Conservation (phyloP, 2,888 invertebrate genomes). For the Amphipoea lucens region DNA sequence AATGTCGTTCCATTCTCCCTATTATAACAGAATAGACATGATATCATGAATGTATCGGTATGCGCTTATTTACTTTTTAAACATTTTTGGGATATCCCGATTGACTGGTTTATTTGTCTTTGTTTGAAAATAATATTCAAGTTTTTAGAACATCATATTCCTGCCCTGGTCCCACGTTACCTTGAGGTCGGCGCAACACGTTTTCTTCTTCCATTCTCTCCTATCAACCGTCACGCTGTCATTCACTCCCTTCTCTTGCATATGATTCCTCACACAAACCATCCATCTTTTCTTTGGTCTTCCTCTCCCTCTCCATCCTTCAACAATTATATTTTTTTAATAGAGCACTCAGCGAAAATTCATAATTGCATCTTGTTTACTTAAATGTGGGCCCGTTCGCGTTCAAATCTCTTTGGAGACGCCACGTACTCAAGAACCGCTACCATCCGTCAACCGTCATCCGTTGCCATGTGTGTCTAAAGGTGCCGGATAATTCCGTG, state of each 20-base stretch:
- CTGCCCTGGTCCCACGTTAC: background rate
- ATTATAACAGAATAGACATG: slow-evolving; percentile 9
- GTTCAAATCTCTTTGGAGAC: background rate
- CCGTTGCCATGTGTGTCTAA: too few species aligned
- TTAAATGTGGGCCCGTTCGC: background rate
- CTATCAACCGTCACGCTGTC: background rate
- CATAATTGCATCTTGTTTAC: background rate
- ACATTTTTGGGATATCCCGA: background rate
- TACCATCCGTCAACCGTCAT: too few species aligned
- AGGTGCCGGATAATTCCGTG: too few species aligned
- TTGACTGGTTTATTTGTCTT: background rate
- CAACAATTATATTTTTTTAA: background rate
- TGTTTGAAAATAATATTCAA: background rate
- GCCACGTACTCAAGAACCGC: background rate
- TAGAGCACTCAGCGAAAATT: background rate
- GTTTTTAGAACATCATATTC: background rate
- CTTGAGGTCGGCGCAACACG: background rate
- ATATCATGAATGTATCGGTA: background rate
- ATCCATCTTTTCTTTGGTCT: background rate
- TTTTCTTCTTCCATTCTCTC: background rate
- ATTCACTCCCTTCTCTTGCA: background rate
- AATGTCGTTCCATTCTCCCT: slow-evolving; percentile 36
- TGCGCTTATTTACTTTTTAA: background rate
- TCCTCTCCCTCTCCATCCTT: background rate
- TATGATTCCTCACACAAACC: background rate